A percentile compares a stretch with the other conserved stretches of the same genome.
phyloP scores from a whole-genome alignment of 2,888 invertebrate genomes.

The Scaptodrosophila latifasciaeformis region DNA sequence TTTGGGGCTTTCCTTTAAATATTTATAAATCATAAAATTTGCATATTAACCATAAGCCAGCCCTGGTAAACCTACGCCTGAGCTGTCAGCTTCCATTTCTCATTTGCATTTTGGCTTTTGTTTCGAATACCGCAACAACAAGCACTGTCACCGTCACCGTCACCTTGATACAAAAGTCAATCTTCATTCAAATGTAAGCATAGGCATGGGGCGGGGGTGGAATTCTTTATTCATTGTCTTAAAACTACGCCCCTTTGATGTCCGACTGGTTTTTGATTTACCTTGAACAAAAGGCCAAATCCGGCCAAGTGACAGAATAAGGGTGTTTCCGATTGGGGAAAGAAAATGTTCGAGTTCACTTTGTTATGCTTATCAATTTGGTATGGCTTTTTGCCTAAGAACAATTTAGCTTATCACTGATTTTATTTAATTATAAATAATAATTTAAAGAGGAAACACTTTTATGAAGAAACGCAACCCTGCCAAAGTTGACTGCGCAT shows the following conservation, averaged over 20 bases:
- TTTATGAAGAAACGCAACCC: no score
- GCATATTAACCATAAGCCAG: conserved; percentile 33
- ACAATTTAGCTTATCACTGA: no score
- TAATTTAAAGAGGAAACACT: no score
- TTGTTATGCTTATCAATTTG: no score
- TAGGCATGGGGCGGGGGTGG: conserved; percentile 2
- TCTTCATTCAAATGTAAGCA: conserved; percentile 11
- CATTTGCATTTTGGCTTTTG: conserved; percentile 44
- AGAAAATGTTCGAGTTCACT: no score
- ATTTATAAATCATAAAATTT: conserved; percentile 38
- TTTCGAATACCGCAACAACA: conserved; percentile 21
- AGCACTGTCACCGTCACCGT: not conserved
- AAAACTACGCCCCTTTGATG: conserved; percentile 57
- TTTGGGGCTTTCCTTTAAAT: conserved; percentile 35
- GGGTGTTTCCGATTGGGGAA: no score
- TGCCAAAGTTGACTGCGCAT: no score
- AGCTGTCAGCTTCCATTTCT: conserved; percentile 7
- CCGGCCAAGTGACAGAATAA: not conserved
- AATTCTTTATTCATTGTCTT: conserved; percentile 42
- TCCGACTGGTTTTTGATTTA: conserved; percentile 27
- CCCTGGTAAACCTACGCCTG: no score
- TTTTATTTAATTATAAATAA: no score
- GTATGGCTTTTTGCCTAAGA: no score
- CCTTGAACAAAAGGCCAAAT: conserved; percentile 2
- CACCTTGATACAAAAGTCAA: conserved; percentile 25